Evolutionary conservation across 2,888 invertebrate genomes (phyloP).

Genomic region (Netelia inedita): DNA sequence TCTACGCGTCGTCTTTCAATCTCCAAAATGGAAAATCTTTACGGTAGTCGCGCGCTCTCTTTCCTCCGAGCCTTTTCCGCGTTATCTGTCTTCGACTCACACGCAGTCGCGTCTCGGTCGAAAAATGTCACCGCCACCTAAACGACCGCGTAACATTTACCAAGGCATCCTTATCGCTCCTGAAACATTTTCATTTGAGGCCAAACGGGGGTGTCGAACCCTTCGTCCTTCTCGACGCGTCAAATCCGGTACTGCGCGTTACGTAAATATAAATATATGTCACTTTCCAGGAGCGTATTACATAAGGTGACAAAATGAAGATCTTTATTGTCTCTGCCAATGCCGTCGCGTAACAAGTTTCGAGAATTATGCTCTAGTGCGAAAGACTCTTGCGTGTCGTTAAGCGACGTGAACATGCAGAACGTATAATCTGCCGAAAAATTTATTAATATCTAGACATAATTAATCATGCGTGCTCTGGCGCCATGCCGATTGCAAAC

Average conservation of each 20-base stretch:
- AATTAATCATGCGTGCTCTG: constrained; percentile 74
- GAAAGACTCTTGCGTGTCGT: constrained; percentile 66
- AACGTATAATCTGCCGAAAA: constrained; percentile 66
- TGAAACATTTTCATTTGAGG: neutral
- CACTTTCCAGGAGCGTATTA: constrained; percentile 29
- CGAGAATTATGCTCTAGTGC: constrained; percentile 36
- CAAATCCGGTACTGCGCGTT: neutral
- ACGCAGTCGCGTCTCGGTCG: neutral
- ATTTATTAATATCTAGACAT: constrained; percentile 67
- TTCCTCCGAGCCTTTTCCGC: neutral
- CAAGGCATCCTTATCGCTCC: too few relatives aligned
- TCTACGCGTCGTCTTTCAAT: neutral
- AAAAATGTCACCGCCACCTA: too few relatives aligned
- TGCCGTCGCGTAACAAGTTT: constrained; percentile 66
- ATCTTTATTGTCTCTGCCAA: constrained; percentile 49
- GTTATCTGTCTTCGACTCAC: neutral
- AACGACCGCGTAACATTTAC: too few relatives aligned
- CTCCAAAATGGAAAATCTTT: constrained; percentile 4
- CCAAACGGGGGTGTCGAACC: constrained; percentile 4
- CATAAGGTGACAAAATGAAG: constrained; percentile 15
- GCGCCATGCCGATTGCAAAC: constrained; percentile 75
- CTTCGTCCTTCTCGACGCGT: neutral
- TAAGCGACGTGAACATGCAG: constrained; percentile 74
- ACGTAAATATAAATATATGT: constrained; percentile 1
- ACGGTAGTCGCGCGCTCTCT: neutral